Base-by-base conservation (phyloP, 2,888 invertebrate species). In the Polylopha cassiicola region DNA sequence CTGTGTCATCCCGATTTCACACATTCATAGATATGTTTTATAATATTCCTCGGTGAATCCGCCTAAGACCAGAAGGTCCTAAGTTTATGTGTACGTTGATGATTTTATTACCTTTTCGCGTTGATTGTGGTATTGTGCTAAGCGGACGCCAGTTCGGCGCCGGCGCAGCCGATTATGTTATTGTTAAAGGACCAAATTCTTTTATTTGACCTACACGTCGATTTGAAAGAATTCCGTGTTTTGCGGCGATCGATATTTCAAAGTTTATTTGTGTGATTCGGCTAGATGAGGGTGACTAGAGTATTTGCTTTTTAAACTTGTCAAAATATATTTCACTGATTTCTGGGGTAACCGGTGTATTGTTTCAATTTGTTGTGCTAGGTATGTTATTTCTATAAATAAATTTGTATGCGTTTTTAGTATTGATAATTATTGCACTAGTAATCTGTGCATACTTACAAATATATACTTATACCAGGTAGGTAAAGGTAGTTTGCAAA, bases 201-300 rank as follows among this genome's bases (percentile, higher is more conserved):
- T 81, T 80, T 81, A 79, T 80, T 76, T 77, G 75, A 79, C 70
- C 74, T 72, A 74, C 66, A 72, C 68, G 73, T 70, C 71, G 70
- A 73, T 73, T 65, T 51, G 50, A 48, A 51, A 59, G 61, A 61
- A 64, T 66, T 60, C 56, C 57, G 56, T 73, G 73, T 73, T 76
- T 75, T 71, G 76, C 76, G 68, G 66, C 58, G 50, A 55, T 58
- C 63, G 55, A 59, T 64, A 60, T 68, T 65, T 61, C 52, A 57
- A 52, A 57, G 50, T 56, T 51, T 52, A 55, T 61, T 60, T 64
- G 55, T 71, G 30, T 41, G 30, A 29, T 30, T 41, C 30, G 29
- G 21, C 30, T n/a, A n/a, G n/a, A n/a, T 29, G 34, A 33, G 32
- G 30, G 24, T 31, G 26, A 24, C 31, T 18, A 14, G 33, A 39